Conservation (phyloP, 2,888 invertebrate species). For the Heterodera filipjevi region DNA sequence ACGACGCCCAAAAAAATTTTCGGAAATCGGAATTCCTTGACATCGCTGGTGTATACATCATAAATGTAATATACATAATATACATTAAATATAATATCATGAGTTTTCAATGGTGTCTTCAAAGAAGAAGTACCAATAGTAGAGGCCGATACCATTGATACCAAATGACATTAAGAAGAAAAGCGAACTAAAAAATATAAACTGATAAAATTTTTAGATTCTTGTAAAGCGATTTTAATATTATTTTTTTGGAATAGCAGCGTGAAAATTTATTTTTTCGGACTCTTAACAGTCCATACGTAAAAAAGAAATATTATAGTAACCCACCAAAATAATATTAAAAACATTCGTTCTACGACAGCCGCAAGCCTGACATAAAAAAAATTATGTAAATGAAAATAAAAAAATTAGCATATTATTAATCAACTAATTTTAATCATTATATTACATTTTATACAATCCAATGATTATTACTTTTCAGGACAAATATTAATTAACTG, state of each 20-base stretch:
- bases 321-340: conserved; percentile 47
- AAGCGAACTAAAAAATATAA: conserved; percentile 29
- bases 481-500: too few relatives aligned
- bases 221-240: too few relatives aligned
- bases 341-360: conserved; percentile 56
- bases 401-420: not conserved
- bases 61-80: not conserved
- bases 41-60: too few relatives aligned
- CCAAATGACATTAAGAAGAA: conserved; percentile 54
- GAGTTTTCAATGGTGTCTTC: conserved; percentile 27
- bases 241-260: too few relatives aligned
- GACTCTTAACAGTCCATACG: too few relatives aligned
- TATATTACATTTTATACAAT: too few relatives aligned
- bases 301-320: not conserved
- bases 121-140: conserved; percentile 38
- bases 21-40: too few relatives aligned
- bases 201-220: not conserved
- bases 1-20: too few relatives aligned
- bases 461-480: too few relatives aligned
- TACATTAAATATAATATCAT: not conserved
- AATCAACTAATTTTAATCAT: too few relatives aligned
- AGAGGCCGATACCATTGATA: conserved; percentile 54
- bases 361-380: conserved; percentile 48
- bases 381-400: not conserved
- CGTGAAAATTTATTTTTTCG: not conserved